Base-by-base conservation (phyloP, 2,113 vertebrate species). In the Macroglossus sobrinus region DNA sequence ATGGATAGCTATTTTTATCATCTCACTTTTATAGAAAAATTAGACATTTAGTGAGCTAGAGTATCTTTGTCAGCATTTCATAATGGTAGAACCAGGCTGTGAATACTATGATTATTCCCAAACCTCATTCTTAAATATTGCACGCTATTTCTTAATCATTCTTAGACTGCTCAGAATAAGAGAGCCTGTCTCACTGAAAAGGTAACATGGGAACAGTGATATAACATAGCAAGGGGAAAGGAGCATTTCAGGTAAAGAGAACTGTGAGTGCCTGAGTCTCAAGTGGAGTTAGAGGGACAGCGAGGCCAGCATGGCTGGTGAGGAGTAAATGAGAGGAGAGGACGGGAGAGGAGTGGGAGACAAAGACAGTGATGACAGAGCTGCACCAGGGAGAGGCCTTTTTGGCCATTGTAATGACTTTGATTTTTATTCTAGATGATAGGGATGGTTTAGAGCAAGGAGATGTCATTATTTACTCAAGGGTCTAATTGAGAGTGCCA, bases 301-400 rank as follows among this genome's bases (percentile, higher is more conserved):
- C 26, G 5, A 13, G 59, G 21, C 38, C 35, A 47, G 14, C 4
- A 0, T 22, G 15, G 40, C 26, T 22, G 18, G 40, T 28, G 18
- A 10, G 57, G 30, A 66, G 13, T 66, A 24, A 6, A 13, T 14
- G 14, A 71, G 0, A 2, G 18, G 64, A 15, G 3, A 7, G 10
- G 9, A 63, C 0, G 2, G 16, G 61, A 11, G 9, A 3, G 5
- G 28, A 24, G 0, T 10, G 3, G 10, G 16, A n/a, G 26, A 33
- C 2, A 1, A 18, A 10, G 28, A 13, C 3, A 5, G 14, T 2
- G 13, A 14, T 59, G 4, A 57, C 40, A 15, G 3, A 38, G 43
- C n/a, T 95, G 14, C 15, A 4, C n/a, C 28, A 2, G 15, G 0
- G 1, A 4, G 35, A 28, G 22, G 12, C 2, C 24, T 35, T 38